Conservation (phyloP, 2,113 vertebrate genomes). For the Cryptotis parvus region DNA sequence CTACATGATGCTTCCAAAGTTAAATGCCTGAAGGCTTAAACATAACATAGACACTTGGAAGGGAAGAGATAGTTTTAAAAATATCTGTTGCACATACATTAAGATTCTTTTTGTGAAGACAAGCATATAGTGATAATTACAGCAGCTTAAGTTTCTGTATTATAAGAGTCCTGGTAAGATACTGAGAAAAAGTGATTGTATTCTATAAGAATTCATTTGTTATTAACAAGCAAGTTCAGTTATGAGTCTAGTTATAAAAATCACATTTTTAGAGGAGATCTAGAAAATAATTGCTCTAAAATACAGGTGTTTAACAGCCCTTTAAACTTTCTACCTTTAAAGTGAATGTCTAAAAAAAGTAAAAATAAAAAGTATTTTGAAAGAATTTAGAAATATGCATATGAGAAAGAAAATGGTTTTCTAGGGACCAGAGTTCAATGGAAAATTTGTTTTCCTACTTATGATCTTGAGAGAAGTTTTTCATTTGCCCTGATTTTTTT, state of each 20-base stretch:
- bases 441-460: neutral
- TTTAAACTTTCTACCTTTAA: neutral
- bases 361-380: neutral
- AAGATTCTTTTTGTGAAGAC: slow-evolving; percentile 33
- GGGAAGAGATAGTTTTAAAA: slow-evolving; percentile 1
- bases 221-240: slow-evolving; percentile 17
- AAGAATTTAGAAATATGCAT: neutral
- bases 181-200: neutral
- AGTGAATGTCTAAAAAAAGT: slow-evolving; percentile 4
- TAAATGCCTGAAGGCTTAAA: slow-evolving; percentile 27
- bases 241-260: neutral
- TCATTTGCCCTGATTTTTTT: neutral
- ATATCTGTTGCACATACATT: neutral
- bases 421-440: neutral
- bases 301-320: neutral
- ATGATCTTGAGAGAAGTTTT: neutral
- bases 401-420: neutral
- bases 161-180: slow-evolving; percentile 29
- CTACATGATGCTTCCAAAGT: slow-evolving; percentile 39
- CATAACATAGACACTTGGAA: neutral
- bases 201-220: neutral
- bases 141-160: neutral
- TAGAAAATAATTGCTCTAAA: slow-evolving; percentile 46
- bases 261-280: slow-evolving; percentile 29
- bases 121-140: slow-evolving; percentile 19